phyloP scores from a whole-genome alignment of 1,140 invertebrate genomes.

The Nylanderia fulva region DNA sequence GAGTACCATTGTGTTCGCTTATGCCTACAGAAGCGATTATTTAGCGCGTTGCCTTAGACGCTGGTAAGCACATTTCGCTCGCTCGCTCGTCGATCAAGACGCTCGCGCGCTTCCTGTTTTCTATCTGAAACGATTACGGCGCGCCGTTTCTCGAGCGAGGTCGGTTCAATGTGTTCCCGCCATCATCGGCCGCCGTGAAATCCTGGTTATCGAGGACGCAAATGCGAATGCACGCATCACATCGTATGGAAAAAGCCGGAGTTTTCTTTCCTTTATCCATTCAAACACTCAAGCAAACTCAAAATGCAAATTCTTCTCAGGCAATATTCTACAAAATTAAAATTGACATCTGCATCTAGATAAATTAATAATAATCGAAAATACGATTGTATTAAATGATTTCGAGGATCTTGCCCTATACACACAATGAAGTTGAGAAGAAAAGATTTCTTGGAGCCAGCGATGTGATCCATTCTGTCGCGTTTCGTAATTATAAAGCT shows the following conservation, averaged over 20 bases:
- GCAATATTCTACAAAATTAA: background rate
- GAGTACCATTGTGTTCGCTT: conserved; percentile 80
- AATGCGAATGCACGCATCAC: background rate
- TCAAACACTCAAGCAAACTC: background rate
- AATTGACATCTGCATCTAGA: background rate
- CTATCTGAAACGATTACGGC: conserved; percentile 53
- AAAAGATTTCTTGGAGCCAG: background rate
- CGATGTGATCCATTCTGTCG: conserved; percentile 44
- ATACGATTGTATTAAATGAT: background rate
- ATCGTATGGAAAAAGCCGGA: conserved; percentile 33
- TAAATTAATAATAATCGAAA: background rate
- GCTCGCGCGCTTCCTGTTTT: conserved; percentile 52
- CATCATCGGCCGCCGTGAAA: conserved; percentile 51
- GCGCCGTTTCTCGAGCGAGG: conserved; percentile 59
- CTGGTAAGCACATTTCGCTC: conserved; percentile 38
- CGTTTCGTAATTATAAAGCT: conserved; percentile 60
- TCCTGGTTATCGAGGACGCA: conserved; percentile 47
- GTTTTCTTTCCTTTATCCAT: background rate
- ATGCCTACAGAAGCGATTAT: conserved; percentile 69
- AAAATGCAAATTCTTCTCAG: background rate
- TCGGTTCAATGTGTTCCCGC: conserved; percentile 59
- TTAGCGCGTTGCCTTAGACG: conserved; percentile 63
- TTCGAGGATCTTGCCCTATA: background rate
- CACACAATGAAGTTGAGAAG: conserved; percentile 18
- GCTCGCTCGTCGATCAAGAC: conserved; percentile 56